A percentile compares a stretch with the other conserved stretches of the same genome.
These are phyloP conservation scores for Drosophila quinaria DNA, from an alignment of 2,888 invertebrate species.

Conservation along the genomic window DNA sequence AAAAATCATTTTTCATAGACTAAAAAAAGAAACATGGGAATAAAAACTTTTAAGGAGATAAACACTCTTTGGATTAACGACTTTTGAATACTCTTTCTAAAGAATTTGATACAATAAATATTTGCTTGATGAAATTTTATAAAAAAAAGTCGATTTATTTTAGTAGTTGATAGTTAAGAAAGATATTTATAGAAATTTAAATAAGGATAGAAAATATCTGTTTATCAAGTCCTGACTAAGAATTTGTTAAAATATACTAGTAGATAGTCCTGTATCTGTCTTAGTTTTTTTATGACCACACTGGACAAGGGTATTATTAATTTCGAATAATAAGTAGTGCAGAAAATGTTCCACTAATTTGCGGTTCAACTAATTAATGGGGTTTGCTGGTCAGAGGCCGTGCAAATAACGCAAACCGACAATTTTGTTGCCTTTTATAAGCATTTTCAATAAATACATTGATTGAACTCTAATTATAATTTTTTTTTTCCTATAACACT, in stretches of 20 bases:
- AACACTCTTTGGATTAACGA: not conserved
- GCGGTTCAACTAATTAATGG: slow-evolving; percentile 76
- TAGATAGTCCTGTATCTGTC: too few relatives aligned
- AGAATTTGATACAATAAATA: not conserved
- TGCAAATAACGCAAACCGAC: slow-evolving; percentile 36
- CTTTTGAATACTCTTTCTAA: slow-evolving; percentile 17
- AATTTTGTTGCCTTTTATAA: slow-evolving; percentile 30
- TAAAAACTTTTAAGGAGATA: not conserved
- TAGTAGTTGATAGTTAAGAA: not conserved
- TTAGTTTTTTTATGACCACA: not conserved
- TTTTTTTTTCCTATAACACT: not conserved
- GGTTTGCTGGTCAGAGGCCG: slow-evolving; percentile 38
- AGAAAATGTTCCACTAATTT: slow-evolving; percentile 73
- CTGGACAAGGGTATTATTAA: slow-evolving; percentile 15
- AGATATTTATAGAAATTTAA: too few relatives aligned
- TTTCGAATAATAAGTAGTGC: slow-evolving; percentile 35
- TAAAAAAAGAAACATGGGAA: slow-evolving; percentile 5
- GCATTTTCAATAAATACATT: slow-evolving; percentile 66
- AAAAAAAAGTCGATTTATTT: not conserved
- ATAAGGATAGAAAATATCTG: too few relatives aligned
- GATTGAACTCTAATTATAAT: slow-evolving; percentile 59
- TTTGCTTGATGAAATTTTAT: not conserved
- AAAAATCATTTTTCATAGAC: slow-evolving; percentile 67
- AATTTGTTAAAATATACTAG: not conserved
- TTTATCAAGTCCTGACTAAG: too few relatives aligned